A percentile compares a stretch with the other conserved stretches of the same genome.
These are phyloP conservation scores for Radopholus similis DNA, from an alignment of 1,140 invertebrate genomes.

Conservation along the genomic window DNA sequence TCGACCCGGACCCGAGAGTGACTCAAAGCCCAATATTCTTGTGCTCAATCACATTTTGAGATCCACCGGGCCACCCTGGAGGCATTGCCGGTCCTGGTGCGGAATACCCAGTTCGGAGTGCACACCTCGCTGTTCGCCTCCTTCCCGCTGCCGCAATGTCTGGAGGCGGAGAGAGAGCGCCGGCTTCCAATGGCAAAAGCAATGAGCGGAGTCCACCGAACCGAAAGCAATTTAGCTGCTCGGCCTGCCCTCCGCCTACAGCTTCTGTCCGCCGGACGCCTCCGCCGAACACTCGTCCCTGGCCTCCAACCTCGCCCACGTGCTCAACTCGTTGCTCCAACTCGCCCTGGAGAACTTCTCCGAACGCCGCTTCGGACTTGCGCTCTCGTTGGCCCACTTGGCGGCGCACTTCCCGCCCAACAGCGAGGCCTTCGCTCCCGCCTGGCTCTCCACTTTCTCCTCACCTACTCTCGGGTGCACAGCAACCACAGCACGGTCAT, in stretches of 20 bases:
- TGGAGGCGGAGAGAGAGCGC: not conserved
- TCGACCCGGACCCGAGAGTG: constrained; percentile 22
- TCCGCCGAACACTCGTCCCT: not conserved
- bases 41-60: not conserved
- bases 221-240: constrained; percentile 20
- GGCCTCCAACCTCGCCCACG: not conserved
- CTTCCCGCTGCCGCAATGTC: constrained; percentile 20
- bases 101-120: constrained; percentile 12
- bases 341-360: constrained; percentile 8
- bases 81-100: constrained; percentile 9
- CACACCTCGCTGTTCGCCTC: not conserved
- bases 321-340: not conserved
- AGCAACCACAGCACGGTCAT: not conserved
- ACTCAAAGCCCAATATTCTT: not conserved
- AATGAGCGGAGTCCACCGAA: not conserved
- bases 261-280: constrained; percentile 5
- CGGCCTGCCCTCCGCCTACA: constrained; percentile 8
- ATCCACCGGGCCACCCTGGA: constrained; percentile 11
- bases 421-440: not conserved
- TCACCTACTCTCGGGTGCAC: not conserved
- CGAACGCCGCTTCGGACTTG: not conserved
- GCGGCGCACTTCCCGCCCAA: not conserved
- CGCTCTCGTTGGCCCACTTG: not conserved
- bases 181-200: constrained; percentile 29
- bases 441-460: not conserved